phyloP scores from a whole-genome alignment of 2,797 vertebrate genomes.

The Malacoctenus gilli region DNA sequence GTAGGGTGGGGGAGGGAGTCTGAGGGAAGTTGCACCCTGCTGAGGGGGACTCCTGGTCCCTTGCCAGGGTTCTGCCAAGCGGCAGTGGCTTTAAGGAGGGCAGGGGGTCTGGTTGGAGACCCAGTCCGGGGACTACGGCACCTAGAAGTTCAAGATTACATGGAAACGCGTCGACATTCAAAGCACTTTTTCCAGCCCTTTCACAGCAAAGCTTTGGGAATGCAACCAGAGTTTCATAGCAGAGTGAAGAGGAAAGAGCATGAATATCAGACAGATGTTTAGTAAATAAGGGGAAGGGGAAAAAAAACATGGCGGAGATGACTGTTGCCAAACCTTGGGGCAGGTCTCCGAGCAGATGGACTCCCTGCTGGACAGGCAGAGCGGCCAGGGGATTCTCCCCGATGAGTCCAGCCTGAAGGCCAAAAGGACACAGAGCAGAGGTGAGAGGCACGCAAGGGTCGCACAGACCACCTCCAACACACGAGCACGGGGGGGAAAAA shows the following conservation, averaged over 20 bases:
- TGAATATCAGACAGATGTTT: conserved; percentile 65
- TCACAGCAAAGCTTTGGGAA: no score
- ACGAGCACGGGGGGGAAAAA: background rate
- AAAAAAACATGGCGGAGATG: conserved; percentile 32
- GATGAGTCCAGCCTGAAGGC: conserved; percentile 86
- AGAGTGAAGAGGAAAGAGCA: no score
- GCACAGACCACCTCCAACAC: background rate
- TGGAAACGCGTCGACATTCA: no score
- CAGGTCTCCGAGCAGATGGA: conserved; percentile 86
- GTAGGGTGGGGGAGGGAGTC: conserved; percentile 78
- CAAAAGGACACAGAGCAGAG: conserved; percentile 41
- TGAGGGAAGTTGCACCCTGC: conserved; percentile 75
- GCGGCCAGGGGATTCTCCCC: conserved; percentile 86
- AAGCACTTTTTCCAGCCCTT: no score
- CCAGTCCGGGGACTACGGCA: conserved; percentile 70
- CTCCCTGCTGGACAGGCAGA: conserved; percentile 81
- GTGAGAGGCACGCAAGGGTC: conserved; percentile 57
- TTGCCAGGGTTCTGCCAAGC: conserved; percentile 65
- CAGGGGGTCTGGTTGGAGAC: conserved; percentile 79
- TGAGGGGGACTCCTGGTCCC: conserved; percentile 82
- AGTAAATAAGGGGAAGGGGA: conserved; percentile 20
- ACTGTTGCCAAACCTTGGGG: conserved; percentile 80
- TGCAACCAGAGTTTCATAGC: no score
- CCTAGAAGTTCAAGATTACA: no score
- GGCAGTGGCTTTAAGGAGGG: conserved; percentile 79